Base-by-base conservation (phyloP, 2,113 vertebrate genomes). In the Falcunculus frontatus region DNA sequence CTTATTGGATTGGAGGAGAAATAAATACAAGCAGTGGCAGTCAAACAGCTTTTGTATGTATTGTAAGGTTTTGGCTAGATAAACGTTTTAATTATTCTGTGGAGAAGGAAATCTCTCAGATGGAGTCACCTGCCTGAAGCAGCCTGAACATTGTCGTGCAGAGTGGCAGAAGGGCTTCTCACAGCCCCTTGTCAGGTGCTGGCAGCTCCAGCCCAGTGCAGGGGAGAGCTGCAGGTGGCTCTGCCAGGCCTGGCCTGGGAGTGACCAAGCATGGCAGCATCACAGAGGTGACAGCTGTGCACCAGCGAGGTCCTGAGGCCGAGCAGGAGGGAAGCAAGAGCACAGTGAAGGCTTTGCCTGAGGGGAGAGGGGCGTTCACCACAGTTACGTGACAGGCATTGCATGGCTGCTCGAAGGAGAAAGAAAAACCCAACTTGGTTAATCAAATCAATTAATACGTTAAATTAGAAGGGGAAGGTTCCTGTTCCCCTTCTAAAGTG, bases 211-310 rank as follows among this genome's bases (percentile, higher is more conserved):
- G 81, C 30, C 35, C 4, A 1, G 3, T 1, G 29, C 13, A 6
- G 50, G 49, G 29, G 39, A 13, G 44, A 59, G 60, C 42, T 47
- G 14, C 18, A n/a, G 42, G 17, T 9, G 41, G 8, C 26, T 25
- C 13, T 23, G 39, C 26, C 9, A 3, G 46, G 16, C 29, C 18
- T 52, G 50, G 57, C 13, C 13, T 41, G 47, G 35, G 17, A 33
- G 33, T 2, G 5, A 14, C 42, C 0, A 0, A 27, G 9, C 6
- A 0, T 1, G 47, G 39, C 35, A 55, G 4, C 32, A 13, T 19
- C 33, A 7, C 0, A 0, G 63, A 39, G 27, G 56, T 26, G 56
- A 17, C 22, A 16, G 6, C 2, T 63, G 22, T 32, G 39, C 13
- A 16, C n/a, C 23, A 46, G 20, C 1, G 0, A 17, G 30, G 23